Base-by-base conservation (phyloP, 2,797 vertebrate genomes). In the Cuculus canorus region DNA sequence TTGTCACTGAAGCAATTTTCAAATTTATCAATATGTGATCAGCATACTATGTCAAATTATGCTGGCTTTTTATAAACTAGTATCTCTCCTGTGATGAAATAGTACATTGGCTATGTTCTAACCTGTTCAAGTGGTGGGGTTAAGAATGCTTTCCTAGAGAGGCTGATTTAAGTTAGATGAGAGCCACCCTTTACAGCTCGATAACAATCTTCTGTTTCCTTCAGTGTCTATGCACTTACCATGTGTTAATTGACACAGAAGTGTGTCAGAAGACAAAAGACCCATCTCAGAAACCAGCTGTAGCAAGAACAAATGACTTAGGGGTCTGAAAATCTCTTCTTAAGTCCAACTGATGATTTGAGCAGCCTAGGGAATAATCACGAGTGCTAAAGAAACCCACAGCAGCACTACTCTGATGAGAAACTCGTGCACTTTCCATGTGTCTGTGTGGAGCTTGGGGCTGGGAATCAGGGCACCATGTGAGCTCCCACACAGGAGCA, bases 371-470 rank as follows among this genome's bases (percentile, higher is more conserved):
- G 52, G 63, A 90, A 65, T 57, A 24, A 30, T 76, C 47, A 19
- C 0, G 0, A 25, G 21, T 4, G 10, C 41, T 59, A 3, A 16
- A 65, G n/a, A n/a, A 83, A 66, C 22, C 4, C 24, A 4, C n/a
- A 66, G 73, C 33, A 56, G 59, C 32, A 23, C 53, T 78, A 8
- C 54, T 66, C n/a, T 41, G 56, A 9, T 2, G 23, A 35, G 66
- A 61, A 85, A 3, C 25, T n/a, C 33, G n/a, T 14, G 33, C 0
- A 1, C 32, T 53, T 63, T 8, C 45, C 0, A 0, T 11, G 47
- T 25, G 24, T 60, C 27, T 78, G 37, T 32, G 39, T 22, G 57
- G 50, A 64, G 50, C 4, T 2, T 0, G 1, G 61, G 19, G 27
- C 83, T 68, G 66, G 61, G 13, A 70, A 6, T 0, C 3, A 43